Evolutionary conservation across 2,888 invertebrate genomes (phyloP).

Genomic region (Metalampra italica): DNA sequence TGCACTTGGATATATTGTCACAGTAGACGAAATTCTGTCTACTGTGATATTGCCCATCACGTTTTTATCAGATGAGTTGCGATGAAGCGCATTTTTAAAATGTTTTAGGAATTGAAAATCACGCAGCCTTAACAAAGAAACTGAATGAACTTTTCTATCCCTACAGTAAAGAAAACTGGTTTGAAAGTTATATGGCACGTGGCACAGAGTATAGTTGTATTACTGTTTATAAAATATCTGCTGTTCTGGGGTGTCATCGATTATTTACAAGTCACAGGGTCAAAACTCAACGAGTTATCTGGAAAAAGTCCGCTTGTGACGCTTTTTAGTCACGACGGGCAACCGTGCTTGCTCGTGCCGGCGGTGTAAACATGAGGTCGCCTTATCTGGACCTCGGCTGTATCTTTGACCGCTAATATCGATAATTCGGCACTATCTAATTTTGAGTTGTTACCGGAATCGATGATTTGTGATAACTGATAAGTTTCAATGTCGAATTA

Average conservation of each 20-base stretch:
- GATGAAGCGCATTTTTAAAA: too few relatives aligned
- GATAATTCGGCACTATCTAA: constrained; percentile 17
- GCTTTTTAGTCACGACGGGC: constrained; percentile 9
- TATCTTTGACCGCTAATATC: constrained; percentile 22
- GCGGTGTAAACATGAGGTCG: constrained; percentile 23
- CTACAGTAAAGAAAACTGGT: too few relatives aligned
- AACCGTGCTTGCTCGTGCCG: constrained; percentile 9
- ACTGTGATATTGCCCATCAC: too few relatives aligned
- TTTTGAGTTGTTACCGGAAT: constrained; percentile 15
- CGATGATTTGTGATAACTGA: constrained; percentile 7
- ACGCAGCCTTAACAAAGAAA: too few relatives aligned
- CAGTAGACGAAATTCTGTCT: too few relatives aligned
- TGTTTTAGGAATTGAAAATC: too few relatives aligned
- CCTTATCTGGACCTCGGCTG: constrained; percentile 27
- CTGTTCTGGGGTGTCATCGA: neutral
- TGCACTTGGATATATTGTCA: too few relatives aligned
- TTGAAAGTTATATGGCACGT: too few relatives aligned
- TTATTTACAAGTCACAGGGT: neutral
- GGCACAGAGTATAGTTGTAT: too few relatives aligned
- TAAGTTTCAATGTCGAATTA: constrained; percentile 3
- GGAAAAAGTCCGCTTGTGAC: constrained; percentile 10
- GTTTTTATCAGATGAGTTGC: too few relatives aligned
- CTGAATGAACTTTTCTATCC: too few relatives aligned
- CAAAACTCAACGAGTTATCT: constrained; percentile 8
- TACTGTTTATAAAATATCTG: neutral